Percentiles rank a stretch among this genome's conserved stretches.
These are phyloP conservation scores for Euspilapteryx auroguttella DNA, from an alignment of 2,888 invertebrate genomes.

Conservation along the genomic window DNA sequence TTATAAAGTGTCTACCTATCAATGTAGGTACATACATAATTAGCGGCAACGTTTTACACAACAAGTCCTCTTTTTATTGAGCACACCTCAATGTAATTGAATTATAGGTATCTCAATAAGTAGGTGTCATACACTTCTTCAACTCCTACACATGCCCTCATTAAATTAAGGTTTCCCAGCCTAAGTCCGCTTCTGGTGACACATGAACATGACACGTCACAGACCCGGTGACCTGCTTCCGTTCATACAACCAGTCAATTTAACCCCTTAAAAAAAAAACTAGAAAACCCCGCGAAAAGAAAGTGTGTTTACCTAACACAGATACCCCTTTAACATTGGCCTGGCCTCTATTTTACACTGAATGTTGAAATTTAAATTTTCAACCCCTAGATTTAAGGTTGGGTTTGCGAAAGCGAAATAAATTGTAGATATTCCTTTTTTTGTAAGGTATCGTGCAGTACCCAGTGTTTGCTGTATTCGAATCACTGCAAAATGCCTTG, in stretches of 20 bases:
- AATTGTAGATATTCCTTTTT: conserved; percentile 17
- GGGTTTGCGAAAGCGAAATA: conserved; percentile 24
- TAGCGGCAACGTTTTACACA: too few species aligned
- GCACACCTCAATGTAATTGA: too few species aligned
- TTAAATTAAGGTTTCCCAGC: too few species aligned
- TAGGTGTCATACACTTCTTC: too few species aligned
- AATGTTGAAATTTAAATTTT: conserved; percentile 23
- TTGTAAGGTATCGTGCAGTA: conserved; percentile 17
- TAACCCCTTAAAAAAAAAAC: conserved; percentile 42
- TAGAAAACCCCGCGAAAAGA: conserved; percentile 41
- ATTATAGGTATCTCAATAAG: too few species aligned
- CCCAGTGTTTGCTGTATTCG: conserved; percentile 47
- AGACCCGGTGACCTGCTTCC: conserved; percentile 55
- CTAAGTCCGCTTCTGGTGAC: neutral
- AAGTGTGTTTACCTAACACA: conserved; percentile 53
- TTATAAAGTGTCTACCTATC: too few species aligned
- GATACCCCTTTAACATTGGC: conserved; percentile 33
- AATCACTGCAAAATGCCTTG: conserved; percentile 34
- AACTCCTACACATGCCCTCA: too few species aligned
- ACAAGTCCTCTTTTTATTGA: too few species aligned
- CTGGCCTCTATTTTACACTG: conserved; percentile 38
- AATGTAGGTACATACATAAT: too few species aligned
- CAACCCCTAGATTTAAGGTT: conserved; percentile 28
- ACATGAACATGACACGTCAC: neutral
- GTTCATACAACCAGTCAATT: conserved; percentile 52